Evolutionary conservation across 2,113 vertebrate species (phyloP).

Genomic region (Pimephales promelas): DNA sequence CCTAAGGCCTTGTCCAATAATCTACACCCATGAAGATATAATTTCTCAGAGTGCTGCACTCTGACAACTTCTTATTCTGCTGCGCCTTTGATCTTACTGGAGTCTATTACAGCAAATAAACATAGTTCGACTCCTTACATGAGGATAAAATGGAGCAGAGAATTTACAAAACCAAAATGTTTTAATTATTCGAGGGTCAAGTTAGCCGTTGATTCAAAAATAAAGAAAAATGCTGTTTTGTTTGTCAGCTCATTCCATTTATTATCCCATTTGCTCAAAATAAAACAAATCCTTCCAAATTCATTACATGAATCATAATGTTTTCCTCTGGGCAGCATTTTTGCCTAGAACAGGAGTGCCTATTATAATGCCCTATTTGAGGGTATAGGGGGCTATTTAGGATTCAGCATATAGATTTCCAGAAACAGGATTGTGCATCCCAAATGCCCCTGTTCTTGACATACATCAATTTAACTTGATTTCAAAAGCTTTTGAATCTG

Average conservation of each 20-base stretch:
- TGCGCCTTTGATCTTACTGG: conserved; percentile 36
- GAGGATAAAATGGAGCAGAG: neutral
- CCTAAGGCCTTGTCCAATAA: conserved; percentile 12
- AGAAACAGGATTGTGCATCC: too few relatives aligned
- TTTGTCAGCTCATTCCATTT: neutral
- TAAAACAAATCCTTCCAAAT: neutral
- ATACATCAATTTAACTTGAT: too few relatives aligned
- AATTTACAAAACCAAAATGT: conserved; percentile 9
- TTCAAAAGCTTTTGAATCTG: too few relatives aligned
- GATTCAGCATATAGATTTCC: too few relatives aligned
- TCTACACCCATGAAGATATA: conserved; percentile 30
- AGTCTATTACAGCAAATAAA: conserved; percentile 39
- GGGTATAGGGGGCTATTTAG: too few relatives aligned
- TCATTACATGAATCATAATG: conserved; percentile 9
- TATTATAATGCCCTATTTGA: too few relatives aligned
- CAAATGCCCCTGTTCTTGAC: too few relatives aligned
- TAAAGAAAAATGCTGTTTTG: conserved; percentile 9
- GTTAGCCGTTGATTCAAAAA: neutral
- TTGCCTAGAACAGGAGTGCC: neutral
- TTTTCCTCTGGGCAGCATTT: neutral
- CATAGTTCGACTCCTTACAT: conserved; percentile 4
- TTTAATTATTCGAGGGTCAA: conserved; percentile 14
- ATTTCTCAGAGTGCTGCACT: conserved; percentile 32
- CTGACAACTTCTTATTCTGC: conserved; percentile 27
- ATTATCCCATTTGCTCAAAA: neutral